These are phyloP conservation scores for Menidia menidia DNA, from an alignment of 2,797 vertebrate genomes.

Conservation along the genomic window DNA sequence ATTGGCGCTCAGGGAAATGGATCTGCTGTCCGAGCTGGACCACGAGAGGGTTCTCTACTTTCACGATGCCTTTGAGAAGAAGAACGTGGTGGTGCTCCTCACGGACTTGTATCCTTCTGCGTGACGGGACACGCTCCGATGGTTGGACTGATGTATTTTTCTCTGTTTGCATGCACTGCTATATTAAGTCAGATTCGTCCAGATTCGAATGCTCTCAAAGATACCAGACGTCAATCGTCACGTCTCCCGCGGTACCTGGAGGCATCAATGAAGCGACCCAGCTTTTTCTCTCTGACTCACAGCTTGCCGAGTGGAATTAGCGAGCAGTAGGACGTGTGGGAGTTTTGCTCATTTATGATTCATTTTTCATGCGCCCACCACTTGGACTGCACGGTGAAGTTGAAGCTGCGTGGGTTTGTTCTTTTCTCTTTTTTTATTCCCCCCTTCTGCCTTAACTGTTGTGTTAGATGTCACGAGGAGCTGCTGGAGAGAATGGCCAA, in stretches of 20 bases:
- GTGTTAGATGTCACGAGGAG: conserved; percentile 90
- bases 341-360: conserved; percentile 72
- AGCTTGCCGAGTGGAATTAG: conserved; percentile 58
- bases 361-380: conserved; percentile 55
- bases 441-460: conserved; percentile 74
- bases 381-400: conserved; percentile 39
- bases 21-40: conserved; percentile 89
- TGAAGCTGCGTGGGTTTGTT: conserved; percentile 16
- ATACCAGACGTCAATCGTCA: conserved; percentile 58
- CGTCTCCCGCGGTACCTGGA: conserved; percentile 50
- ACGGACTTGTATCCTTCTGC: conserved; percentile 93
- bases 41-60: conserved; percentile 89
- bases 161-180: too few relatives aligned
- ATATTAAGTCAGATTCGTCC: too few relatives aligned
- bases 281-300: conserved; percentile 68
- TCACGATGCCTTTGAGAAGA: conserved; percentile 95
- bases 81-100: conserved; percentile 89
- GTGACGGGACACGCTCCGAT: not conserved
- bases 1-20: conserved; percentile 86
- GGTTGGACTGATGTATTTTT: too few relatives aligned
- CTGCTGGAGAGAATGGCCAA: conserved; percentile 90
- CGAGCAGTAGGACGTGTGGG: conserved; percentile 57
- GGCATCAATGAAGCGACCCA: conserved; percentile 59
- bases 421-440: conserved; percentile 9
- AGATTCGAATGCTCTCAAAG: conserved; percentile 17